Evolutionary conservation across 1,140 invertebrate genomes (phyloP).

Genomic region (Anastrepha obliqua): DNA sequence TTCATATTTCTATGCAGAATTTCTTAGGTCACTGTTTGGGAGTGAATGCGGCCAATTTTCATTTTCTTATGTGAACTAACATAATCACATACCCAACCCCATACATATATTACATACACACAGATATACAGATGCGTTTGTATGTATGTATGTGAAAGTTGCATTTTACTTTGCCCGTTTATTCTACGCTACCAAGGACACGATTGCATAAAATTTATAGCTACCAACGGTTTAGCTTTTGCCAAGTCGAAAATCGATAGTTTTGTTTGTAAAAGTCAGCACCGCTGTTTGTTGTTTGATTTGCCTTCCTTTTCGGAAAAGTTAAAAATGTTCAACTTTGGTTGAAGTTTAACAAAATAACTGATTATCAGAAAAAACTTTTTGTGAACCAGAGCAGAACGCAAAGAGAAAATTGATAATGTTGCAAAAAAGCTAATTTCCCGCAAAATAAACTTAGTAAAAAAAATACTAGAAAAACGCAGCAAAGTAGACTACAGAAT

Average conservation of each 20-base stretch:
- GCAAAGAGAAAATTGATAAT: slow-evolving; percentile 4
- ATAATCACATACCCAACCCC: neutral
- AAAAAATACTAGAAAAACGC: neutral
- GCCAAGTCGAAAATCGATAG: slow-evolving; percentile 49
- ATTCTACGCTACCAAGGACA: slow-evolving; percentile 29
- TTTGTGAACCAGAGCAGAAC: neutral
- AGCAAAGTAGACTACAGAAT: neutral
- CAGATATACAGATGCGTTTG: neutral
- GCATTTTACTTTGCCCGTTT: slow-evolving; percentile 2
- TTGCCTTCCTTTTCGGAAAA: neutral
- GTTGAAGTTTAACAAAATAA: neutral
- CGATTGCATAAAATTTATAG: slow-evolving; percentile 25
- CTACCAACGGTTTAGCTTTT: slow-evolving; percentile 8
- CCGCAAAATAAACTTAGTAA: neutral
- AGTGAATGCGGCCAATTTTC: slow-evolving; percentile 1
- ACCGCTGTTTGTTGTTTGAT: neutral
- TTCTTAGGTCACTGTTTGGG: no score
- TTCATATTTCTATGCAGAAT: no score
- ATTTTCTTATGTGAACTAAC: slow-evolving; percentile 24
- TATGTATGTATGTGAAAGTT: neutral
- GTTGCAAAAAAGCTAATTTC: slow-evolving; percentile 14
- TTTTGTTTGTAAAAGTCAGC: slow-evolving; percentile 16
- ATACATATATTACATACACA: neutral
- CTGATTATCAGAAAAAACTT: neutral
- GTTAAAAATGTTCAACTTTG: neutral